phyloP scores from a whole-genome alignment of 1,140 invertebrate genomes.

The Aphis gossypii region DNA sequence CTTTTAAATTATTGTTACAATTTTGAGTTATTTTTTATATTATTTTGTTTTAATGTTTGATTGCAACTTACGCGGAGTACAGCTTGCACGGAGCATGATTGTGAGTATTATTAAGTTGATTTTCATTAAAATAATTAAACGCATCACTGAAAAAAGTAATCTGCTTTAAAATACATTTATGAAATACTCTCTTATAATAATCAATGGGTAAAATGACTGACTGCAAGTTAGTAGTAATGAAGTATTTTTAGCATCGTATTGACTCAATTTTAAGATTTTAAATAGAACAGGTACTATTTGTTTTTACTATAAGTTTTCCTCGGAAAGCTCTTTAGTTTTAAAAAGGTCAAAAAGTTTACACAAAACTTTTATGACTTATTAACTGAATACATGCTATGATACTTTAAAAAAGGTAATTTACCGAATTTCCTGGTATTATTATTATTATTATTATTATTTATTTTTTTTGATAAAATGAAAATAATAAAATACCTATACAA shows the following conservation, averaged over 20 bases:
- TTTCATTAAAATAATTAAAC: slow-evolving; percentile 12
- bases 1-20: slow-evolving; percentile 19
- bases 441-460: too few relatives aligned
- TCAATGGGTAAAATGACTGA: neutral
- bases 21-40: slow-evolving; percentile 47
- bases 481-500: neutral
- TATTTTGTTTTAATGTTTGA: slow-evolving; percentile 46
- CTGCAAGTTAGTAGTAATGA: neutral
- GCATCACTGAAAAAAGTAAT: neutral
- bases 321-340: neutral
- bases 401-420: neutral
- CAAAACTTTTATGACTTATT: neutral
- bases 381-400: neutral
- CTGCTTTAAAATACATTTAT: neutral
- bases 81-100: slow-evolving; percentile 85
- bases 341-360: neutral
- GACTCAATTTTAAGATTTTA: neutral
- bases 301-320: neutral
- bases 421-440: neutral
- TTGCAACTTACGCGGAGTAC: slow-evolving; percentile 60
- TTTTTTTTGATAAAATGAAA: neutral
- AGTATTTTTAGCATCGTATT: neutral
- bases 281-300: neutral
- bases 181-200: neutral
- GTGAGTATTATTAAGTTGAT: slow-evolving; percentile 70